Conservation (phyloP, 2,113 vertebrate genomes). For the Harpagus bidentatus region DNA sequence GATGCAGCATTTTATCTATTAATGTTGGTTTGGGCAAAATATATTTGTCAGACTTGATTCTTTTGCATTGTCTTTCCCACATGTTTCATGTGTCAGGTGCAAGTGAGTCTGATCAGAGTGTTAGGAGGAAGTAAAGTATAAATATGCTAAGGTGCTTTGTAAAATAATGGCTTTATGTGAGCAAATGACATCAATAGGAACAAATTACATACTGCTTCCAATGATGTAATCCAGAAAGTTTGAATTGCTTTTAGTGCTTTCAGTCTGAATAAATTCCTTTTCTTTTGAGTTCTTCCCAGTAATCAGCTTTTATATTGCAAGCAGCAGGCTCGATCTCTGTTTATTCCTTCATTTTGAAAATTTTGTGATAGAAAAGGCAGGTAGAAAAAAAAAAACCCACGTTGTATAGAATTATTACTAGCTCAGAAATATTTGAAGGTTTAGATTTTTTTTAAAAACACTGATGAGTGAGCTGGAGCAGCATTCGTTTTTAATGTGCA, state of each 20-base stretch:
- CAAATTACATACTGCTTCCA: conserved; percentile 35
- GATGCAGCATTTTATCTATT: neutral
- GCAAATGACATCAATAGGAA: conserved; percentile 46
- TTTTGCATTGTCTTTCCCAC: neutral
- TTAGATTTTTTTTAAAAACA: neutral
- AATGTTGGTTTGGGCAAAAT: neutral
- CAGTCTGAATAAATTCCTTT: conserved; percentile 11
- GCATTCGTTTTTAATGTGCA: neutral
- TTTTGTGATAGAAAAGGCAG: neutral
- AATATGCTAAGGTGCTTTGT: conserved; percentile 25
- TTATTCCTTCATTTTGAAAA: neutral
- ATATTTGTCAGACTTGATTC: neutral
- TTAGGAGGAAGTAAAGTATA: neutral
- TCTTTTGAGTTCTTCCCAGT: neutral
- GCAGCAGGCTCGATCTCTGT: neutral
- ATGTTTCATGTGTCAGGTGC: neutral
- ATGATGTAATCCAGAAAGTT: conserved; percentile 33
- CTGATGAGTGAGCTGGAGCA: neutral
- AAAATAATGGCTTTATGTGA: conserved; percentile 31
- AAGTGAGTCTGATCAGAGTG: neutral
- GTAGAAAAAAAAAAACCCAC: neutral
- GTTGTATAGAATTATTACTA: neutral
- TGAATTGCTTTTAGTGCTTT: conserved; percentile 21
- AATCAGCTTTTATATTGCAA: neutral
- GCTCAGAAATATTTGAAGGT: neutral